Evolutionary conservation across 2,888 invertebrate species (phyloP).

Genomic region (Pyrgus malvae): DNA sequence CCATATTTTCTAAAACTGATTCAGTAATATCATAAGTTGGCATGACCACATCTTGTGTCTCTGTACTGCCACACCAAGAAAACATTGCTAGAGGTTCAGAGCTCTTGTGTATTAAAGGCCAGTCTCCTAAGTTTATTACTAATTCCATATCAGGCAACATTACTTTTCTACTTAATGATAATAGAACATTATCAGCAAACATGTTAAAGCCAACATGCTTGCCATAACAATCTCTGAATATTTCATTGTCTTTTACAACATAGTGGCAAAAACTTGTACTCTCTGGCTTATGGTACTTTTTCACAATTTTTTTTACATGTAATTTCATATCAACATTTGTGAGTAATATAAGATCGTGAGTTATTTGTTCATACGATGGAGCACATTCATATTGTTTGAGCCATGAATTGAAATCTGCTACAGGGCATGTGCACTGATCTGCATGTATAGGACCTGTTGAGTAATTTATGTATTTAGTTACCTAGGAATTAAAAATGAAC

Average conservation of each 20-base stretch:
- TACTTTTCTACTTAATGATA: slow-evolving; percentile 91
- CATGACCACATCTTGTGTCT: slow-evolving; percentile 93
- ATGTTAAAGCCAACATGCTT: slow-evolving; percentile 97
- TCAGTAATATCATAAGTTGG: slow-evolving; percentile 98
- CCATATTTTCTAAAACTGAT: slow-evolving; percentile 96
- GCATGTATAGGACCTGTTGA: slow-evolving; percentile 85
- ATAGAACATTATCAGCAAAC: slow-evolving; percentile 94
- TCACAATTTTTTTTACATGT: slow-evolving; percentile 83
- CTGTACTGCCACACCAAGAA: slow-evolving; percentile 97
- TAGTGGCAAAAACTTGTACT: slow-evolving; percentile 96
- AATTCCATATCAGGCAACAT: slow-evolving; percentile 93
- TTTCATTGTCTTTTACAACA: slow-evolving; percentile 89
- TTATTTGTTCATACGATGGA: slow-evolving; percentile 85
- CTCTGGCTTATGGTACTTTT: slow-evolving; percentile 88
- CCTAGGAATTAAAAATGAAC: background rate
- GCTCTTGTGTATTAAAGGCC: slow-evolving; percentile 89
- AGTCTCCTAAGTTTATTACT: slow-evolving; percentile 96
- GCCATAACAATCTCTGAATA: slow-evolving; percentile 95
- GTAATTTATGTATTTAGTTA: background rate
- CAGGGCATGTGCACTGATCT: slow-evolving; percentile 93
- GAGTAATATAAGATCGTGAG: slow-evolving; percentile 86
- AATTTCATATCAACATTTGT: slow-evolving; percentile 85
- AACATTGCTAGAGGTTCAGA: slow-evolving; percentile 89
- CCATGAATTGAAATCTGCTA: slow-evolving; percentile 84
- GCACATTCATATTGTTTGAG: slow-evolving; percentile 85